Conservation (phyloP, 1,140 invertebrate species). For the Monomorium pharaonis region DNA sequence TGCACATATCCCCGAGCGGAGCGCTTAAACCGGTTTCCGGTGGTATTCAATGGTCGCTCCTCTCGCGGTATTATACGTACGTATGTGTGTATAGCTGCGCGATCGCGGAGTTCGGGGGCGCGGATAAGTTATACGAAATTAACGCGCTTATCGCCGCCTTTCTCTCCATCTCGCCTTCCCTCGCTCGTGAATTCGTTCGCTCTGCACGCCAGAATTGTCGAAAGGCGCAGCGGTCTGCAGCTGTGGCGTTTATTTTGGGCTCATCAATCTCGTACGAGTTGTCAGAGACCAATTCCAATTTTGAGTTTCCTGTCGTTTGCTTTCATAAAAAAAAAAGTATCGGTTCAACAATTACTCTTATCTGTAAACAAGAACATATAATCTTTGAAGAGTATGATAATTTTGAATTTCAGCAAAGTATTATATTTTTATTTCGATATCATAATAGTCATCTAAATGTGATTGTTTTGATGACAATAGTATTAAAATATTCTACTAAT, state of each 20-base stretch:
- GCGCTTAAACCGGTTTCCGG: slow-evolving; percentile 49
- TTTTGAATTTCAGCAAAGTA: too few relatives aligned
- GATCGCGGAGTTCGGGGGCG: not conserved
- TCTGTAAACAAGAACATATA: too few relatives aligned
- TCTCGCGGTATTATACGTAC: too few relatives aligned
- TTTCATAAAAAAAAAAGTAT: too few relatives aligned
- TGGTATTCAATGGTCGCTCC: slow-evolving; percentile 39
- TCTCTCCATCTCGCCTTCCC: not conserved
- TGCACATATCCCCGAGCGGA: slow-evolving; percentile 1
- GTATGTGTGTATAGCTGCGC: slow-evolving; percentile 5
- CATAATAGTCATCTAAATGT: too few relatives aligned
- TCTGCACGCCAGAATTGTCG: not conserved
- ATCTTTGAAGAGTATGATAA: too few relatives aligned
- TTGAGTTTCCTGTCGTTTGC: too few relatives aligned
- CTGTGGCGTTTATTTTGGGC: not conserved
- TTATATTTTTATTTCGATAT: too few relatives aligned
- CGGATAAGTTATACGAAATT: slow-evolving; percentile 47
- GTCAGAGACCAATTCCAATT: not conserved
- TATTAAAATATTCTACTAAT: too few relatives aligned
- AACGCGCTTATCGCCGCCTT: slow-evolving; percentile 35
- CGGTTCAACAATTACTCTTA: too few relatives aligned
- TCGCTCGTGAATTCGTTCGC: not conserved
- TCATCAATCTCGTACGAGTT: not conserved
- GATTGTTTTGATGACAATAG: too few relatives aligned
- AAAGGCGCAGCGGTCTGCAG: too few relatives aligned